Base-by-base conservation (phyloP, 2,888 invertebrate genomes). In the Pycnomerus fuliginosus region DNA sequence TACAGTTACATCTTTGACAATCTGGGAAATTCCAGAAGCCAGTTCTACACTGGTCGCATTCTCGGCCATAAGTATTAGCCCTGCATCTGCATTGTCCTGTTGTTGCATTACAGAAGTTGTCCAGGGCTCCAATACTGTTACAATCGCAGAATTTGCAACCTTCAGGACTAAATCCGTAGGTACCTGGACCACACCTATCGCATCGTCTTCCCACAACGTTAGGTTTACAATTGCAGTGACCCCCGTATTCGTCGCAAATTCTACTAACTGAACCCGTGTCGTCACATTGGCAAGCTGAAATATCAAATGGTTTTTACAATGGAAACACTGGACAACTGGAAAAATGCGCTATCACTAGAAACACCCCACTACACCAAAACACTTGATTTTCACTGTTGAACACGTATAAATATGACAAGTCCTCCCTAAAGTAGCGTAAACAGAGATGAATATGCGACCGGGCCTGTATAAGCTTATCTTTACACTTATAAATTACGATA, bases 1-100 rank as follows among this genome's bases (percentile, higher is more conserved):
- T 94, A 70, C 99, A 99, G 66, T 94, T 87, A 71, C 99, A 99
- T 50, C 87, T 83, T 62, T 90, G 85, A 67, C 99, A 99, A 63
- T 91, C 87, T 0, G 99, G 99, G 78, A 97, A 99, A 62, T 93
- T 92, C 87, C 94, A 99, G 73, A 87, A 97, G 1, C 98, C 98
- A 8, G 91, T 91, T 67, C 92, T 88, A 69, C 99, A 99, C 61
- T 92, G 85, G 66, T 96, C 90, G 72, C 99, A 99, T 60, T 90
- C 90, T 20, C 95, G 80, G 0, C 98, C 97, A 60, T 94, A 95
- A 1, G 95, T 95, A 62, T 95, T 94, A 0, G 88, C 84, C 61
- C 89, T 82, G 62, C 96, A 97, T 65, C 86, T 85, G 70, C 96
- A 97, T 64, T 95, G 90, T 0, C 98, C 96, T 37, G 90, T 91